Conservation (phyloP, 2,113 vertebrate genomes). For the Pantherophis guttatus region DNA sequence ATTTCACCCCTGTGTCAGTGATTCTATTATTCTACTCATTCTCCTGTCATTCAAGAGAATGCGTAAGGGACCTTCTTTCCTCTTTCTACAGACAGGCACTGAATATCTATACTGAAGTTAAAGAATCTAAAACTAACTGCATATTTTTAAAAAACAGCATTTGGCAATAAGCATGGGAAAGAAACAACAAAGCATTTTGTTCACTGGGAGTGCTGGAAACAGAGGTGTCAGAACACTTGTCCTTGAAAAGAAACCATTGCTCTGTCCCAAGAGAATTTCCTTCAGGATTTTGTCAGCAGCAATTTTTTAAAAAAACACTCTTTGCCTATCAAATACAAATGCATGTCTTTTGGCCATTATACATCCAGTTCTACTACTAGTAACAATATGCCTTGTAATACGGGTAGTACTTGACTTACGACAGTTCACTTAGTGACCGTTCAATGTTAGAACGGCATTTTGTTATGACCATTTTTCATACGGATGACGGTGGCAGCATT, state of each 20-base stretch:
- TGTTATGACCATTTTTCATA: background rate
- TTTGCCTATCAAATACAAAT: background rate
- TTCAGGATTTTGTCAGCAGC: background rate
- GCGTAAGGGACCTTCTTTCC: background rate
- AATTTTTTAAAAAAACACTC: background rate
- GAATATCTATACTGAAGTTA: background rate
- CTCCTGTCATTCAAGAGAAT: background rate
- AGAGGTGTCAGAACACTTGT: background rate
- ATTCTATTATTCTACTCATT: background rate
- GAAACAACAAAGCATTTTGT: background rate
- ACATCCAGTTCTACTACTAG: background rate
- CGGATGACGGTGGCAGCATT: background rate
- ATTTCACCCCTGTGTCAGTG: background rate
- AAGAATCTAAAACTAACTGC: background rate
- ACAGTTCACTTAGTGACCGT: background rate
- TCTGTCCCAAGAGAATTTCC: background rate
- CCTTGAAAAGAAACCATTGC: background rate
- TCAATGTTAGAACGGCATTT: background rate
- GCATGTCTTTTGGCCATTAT: background rate
- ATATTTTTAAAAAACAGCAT: background rate
- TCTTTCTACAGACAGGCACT: background rate
- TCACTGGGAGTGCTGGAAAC: background rate
- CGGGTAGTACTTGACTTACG: background rate
- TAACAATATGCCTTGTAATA: background rate
- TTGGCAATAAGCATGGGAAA: background rate